Evolutionary conservation across 92 coral and sea anemone genomes (phyloP), one percentile per base, ranked within the genome.

Genomic region (Umimayanthus kanabou): DNA sequence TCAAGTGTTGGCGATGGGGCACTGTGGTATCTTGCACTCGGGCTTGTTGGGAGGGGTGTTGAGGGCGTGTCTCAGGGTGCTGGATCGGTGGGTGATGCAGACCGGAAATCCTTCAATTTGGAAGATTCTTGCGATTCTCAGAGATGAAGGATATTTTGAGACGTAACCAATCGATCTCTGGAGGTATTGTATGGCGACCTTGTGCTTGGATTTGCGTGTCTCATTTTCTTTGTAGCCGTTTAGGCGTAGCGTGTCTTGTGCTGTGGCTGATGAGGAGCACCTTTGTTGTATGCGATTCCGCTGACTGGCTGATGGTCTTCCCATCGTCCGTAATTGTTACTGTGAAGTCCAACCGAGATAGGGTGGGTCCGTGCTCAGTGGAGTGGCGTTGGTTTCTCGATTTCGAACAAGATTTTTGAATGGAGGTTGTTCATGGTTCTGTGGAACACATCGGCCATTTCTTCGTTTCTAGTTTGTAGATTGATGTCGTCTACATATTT

Each of bases 401-500:
- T 71, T 25, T 71, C 37, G 39, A 71, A 71, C 76, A 6, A 3
- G 15, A 25, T 71, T 71, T 20, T 64, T 26, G 88, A 73, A 29
- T 47, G 49, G 76, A 30, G 81, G 15, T n/a, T 42, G 69, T 74
- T 74, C 70, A 71, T 85, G 66, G 50, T 42, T 39, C 50, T 45
- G 50, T 20, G 85, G 79, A 65, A 85, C 16, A 70, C 70, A 72
- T 89, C 88, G 39, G 89, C 87, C 39, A 33, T 57, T 78, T 47
- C 28, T 70, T 77, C 85, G 71, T 84, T 49, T 29, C 0, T 43
- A 18, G 92, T 61, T 85, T 89, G 88, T 16, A 58, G 16, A 45
- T 73, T n/a, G n/a, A 83, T 29, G 84, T 89, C 88, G 67, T 83
- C 88, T 2, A 57, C 91, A 61, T 89, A 89, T 23, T 81, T 72